phyloP scores from a whole-genome alignment of 1,140 invertebrate genomes.

The Drosophila athabasca region DNA sequence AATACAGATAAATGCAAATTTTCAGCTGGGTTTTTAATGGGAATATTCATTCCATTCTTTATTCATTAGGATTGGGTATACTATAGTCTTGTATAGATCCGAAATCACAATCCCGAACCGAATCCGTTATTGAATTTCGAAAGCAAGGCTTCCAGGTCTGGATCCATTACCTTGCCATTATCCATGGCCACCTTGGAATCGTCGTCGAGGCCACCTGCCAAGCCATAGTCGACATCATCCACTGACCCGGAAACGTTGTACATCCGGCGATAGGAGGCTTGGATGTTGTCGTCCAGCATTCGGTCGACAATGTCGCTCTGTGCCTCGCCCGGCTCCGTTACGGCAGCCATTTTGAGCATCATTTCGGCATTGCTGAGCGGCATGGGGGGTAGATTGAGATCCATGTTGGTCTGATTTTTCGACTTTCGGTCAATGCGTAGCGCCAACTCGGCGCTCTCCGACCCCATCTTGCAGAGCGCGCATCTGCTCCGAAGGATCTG shows the following conservation, averaged over 20 bases:
- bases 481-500: conserved; percentile 64
- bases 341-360: conserved; percentile 9
- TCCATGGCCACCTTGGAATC: conserved; percentile 71
- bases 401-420: background rate
- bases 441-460: conserved; percentile 55
- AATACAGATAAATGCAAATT: no score
- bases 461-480: conserved; percentile 74
- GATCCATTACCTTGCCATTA: conserved; percentile 27
- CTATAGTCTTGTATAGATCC: no score
- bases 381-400: conserved; percentile 1
- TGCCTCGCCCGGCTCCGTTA: background rate
- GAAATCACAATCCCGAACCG: no score
- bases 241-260: conserved; percentile 48
- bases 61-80: no score
- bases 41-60: no score
- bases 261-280: conserved; percentile 73
- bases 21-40: no score
- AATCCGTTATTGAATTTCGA: background rate
- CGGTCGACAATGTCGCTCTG: conserved; percentile 71
- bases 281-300: conserved; percentile 75
- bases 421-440: conserved; percentile 19
- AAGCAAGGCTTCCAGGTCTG: conserved; percentile 44
- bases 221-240: conserved; percentile 46
- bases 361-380: conserved; percentile 16
- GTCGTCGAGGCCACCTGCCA: conserved; percentile 62